phyloP scores from a whole-genome alignment of 2,113 vertebrate species.

The Chrysemys picta region DNA sequence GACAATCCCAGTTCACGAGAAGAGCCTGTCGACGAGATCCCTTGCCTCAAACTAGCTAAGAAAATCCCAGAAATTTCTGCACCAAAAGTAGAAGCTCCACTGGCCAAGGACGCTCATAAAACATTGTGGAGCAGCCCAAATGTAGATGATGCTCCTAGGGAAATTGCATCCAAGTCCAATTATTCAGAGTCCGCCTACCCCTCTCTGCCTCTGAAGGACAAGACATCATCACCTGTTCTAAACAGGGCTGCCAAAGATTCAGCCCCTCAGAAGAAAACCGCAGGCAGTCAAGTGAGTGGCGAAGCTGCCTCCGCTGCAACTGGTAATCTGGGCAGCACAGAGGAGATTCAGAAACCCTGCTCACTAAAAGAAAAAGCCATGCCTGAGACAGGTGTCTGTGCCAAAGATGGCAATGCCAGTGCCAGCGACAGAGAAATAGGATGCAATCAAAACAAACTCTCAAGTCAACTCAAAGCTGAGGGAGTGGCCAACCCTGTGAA shows the following conservation, averaged over 20 bases:
- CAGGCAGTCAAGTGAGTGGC: neutral
- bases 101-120: neutral
- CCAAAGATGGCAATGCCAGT: conserved; percentile 47
- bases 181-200: neutral
- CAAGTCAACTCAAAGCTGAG: conserved; percentile 70
- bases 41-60: conserved; percentile 45
- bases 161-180: neutral
- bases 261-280: neutral
- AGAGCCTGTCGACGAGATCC: neutral
- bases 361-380: conserved; percentile 66
- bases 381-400: conserved; percentile 63
- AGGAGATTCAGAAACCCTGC: conserved; percentile 36
- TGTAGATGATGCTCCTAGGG: conserved; percentile 16
- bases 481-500: conserved; percentile 58
- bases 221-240: fast-evolving
- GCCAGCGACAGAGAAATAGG: conserved; percentile 36
- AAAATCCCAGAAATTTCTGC: neutral
- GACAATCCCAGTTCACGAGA: neutral
- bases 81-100: neutral
- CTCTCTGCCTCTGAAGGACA: conserved; percentile 58
- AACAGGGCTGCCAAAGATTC: conserved; percentile 34
- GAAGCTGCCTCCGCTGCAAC: fast-evolving
- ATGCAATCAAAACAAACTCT: conserved; percentile 59
- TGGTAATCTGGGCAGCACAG: fast-evolving
- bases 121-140: neutral